Evolutionary conservation across 2,888 invertebrate genomes (phyloP), one percentile per base, ranked within the genome.

Genomic region (Magallana nippona): DNA sequence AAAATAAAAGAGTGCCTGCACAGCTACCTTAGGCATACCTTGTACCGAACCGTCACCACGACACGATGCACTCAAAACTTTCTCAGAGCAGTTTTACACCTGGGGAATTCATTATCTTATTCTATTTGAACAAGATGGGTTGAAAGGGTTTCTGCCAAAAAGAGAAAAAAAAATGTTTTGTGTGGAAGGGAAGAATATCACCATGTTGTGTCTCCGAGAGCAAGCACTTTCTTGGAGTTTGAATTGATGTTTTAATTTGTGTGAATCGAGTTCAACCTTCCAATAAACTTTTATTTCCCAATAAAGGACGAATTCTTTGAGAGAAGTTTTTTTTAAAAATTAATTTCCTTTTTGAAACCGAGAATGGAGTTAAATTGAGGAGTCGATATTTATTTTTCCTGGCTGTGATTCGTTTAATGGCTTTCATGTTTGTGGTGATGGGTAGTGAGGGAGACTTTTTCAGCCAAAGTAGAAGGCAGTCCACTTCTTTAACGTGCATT

Each of bases 31-130:
- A 71, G 13, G 19, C 19, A 71, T 32, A 22, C 27, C 15, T 22
- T 44, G 44, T 44, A 27, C 71, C 5, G 22, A 27, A 8, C 32
- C 27, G 71, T 71, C 71, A 32, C 71, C 32, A 32, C 15, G 71
- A 71, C 71, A 71, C 71, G 15, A 13, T 71, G 71, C 71, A 71
- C 71, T 27, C 71, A 27, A 22, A 22, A 71, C 71, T 71, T 71
- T 71, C 71, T 71, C 71, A n/a, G n/a, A 22, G 32, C 22, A 63
- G 32, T 13, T 71, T 71, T 71, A 71, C 71, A 71, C 71, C 71
- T 27, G 71, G 71, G 44, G 71, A 71, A 71, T 27, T 27, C 27
- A 71, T 71, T 71, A 71, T 71, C 71, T 60, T 71, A 27, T 32
- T 71, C 22, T 71, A 71, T 71, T 71, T 71, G 71, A 71, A 71